Evolutionary conservation across 2,888 invertebrate species (phyloP).

Genomic region (Tribolium freemani): DNA sequence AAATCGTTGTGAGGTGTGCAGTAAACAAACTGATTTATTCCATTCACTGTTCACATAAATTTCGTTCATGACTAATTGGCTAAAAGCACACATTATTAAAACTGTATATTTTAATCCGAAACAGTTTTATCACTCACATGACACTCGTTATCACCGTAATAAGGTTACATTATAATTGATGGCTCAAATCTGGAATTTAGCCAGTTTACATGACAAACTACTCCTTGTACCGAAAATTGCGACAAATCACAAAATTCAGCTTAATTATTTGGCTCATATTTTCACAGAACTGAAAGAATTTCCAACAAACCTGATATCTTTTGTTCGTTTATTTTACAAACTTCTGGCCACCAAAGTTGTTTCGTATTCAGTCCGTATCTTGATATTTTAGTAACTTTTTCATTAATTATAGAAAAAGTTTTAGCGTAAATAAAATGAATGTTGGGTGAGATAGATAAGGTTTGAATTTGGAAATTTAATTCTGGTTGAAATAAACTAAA

Average conservation of each 20-base stretch:
- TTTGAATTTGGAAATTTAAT: neutral
- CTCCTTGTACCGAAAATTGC: neutral
- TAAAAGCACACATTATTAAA: constrained; percentile 23
- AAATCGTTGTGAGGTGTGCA: neutral
- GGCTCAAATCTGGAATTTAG: neutral
- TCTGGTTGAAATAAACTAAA: neutral
- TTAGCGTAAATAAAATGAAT: neutral
- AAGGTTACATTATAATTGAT: constrained; percentile 8
- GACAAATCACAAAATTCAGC: neutral
- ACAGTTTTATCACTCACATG: neutral
- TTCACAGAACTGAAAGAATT: neutral
- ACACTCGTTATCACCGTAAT: neutral
- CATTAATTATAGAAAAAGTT: neutral
- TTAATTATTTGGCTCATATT: neutral
- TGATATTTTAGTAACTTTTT: neutral
- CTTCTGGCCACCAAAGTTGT: neutral
- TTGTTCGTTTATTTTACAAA: neutral
- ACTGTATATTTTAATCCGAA: neutral
- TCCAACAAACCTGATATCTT: neutral
- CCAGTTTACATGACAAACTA: neutral
- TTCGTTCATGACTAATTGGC: constrained; percentile 10
- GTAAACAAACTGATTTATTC: neutral
- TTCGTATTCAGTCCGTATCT: neutral
- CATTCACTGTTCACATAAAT: neutral
- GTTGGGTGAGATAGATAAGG: neutral